Evolutionary conservation across 1,140 invertebrate species (phyloP).

Genomic region (Aphelinus atriplicis): DNA sequence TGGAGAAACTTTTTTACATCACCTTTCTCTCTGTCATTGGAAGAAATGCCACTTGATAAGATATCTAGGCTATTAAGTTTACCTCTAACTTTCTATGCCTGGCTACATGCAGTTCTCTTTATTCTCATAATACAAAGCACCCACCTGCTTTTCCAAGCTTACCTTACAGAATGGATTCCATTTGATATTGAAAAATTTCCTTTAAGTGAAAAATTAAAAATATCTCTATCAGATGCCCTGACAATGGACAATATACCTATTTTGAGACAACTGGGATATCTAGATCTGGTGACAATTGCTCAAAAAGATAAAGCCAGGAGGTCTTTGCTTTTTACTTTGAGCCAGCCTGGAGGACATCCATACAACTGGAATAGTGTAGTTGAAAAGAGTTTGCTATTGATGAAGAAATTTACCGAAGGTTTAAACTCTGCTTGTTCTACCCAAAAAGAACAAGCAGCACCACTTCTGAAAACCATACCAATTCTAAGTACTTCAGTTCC

Average conservation of each 20-base stretch:
- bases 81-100: conserved; percentile 71
- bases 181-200: conserved; percentile 60
- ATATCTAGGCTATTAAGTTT: conserved; percentile 66
- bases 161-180: conserved; percentile 74
- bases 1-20: conserved; percentile 47
- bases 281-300: conserved; percentile 73
- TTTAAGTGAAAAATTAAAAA: conserved; percentile 40
- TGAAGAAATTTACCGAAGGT: conserved; percentile 72
- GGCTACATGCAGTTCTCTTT: conserved; percentile 76
- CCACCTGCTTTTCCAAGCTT: conserved; percentile 74
- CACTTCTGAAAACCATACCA: neutral
- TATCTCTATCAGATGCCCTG: conserved; percentile 70
- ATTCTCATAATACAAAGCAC: conserved; percentile 75
- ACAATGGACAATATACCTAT: conserved; percentile 69
- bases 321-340: conserved; percentile 73
- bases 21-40: conserved; percentile 47
- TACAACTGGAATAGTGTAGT: conserved; percentile 81
- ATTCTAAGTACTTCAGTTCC: neutral
- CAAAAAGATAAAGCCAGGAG: conserved; percentile 69
- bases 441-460: conserved; percentile 42
- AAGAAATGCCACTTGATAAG: conserved; percentile 66
- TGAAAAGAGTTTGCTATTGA: conserved; percentile 68
- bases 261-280: conserved; percentile 76
- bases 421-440: conserved; percentile 65
- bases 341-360: conserved; percentile 81